Conservation (phyloP, 2,797 vertebrate genomes). For the Pseudocheirus occidentalis region DNA sequence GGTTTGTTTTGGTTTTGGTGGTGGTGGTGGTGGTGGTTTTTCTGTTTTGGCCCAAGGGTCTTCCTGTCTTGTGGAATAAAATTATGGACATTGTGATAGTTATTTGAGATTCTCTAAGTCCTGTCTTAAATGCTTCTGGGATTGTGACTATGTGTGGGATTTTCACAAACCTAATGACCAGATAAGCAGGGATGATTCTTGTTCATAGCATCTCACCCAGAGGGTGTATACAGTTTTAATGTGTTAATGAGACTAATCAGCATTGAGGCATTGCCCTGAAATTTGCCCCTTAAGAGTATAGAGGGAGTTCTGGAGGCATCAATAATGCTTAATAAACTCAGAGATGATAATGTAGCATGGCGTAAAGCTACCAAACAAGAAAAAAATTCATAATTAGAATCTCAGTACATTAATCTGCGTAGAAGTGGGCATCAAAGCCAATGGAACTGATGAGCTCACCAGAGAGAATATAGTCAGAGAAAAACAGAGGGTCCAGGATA, state of each 20-base stretch:
- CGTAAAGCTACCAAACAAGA: neutral
- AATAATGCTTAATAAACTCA: neutral
- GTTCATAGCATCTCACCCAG: neutral
- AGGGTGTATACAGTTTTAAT: neutral
- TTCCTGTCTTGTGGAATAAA: neutral
- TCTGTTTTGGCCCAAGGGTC: neutral
- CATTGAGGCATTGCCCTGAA: neutral
- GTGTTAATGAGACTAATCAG: neutral
- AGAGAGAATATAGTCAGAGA: neutral
- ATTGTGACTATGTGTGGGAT: neutral
- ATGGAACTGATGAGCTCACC: neutral
- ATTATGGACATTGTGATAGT: neutral
- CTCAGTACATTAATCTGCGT: neutral
- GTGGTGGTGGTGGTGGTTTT: too few relatives aligned
- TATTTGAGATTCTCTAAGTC: neutral
- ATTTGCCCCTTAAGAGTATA: neutral
- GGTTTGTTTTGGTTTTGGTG: too few relatives aligned
- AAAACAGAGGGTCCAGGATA: neutral
- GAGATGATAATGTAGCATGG: neutral
- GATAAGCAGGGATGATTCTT: neutral
- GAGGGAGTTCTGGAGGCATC: neutral
- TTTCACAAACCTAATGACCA: neutral
- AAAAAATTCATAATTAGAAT: neutral
- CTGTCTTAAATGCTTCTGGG: neutral
- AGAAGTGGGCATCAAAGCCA: neutral